phyloP scores from a whole-genome alignment of 2,113 vertebrate species.

The Microcebus jonahi region DNA sequence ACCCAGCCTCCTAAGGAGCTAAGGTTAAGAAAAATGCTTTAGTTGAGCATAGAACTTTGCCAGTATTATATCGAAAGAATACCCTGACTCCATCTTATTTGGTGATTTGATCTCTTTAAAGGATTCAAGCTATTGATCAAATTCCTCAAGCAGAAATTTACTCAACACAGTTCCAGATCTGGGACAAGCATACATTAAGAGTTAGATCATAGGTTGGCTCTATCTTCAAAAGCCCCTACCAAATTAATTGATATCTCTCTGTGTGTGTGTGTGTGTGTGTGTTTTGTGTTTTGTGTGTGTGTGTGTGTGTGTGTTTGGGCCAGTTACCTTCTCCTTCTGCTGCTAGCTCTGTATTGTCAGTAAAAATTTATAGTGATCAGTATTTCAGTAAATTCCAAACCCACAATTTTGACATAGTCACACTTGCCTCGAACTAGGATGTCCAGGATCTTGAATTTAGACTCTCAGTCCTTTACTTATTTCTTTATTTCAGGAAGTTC shows the following conservation, averaged over 20 bases:
- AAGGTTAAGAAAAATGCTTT: background rate
- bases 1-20: background rate
- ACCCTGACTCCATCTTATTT: background rate
- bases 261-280: background rate
- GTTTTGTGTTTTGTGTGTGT: too few species aligned
- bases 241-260: background rate
- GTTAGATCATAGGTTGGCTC: background rate
- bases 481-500: background rate
- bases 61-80: background rate
- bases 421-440: background rate
- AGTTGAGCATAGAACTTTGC: background rate
- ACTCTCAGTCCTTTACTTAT: background rate
- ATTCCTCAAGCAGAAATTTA: constrained; percentile 2
- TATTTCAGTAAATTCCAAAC: background rate
- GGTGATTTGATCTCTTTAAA: constrained; percentile 13
- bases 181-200: background rate
- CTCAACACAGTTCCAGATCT: background rate
- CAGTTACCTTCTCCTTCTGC: background rate
- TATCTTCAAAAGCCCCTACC: background rate
- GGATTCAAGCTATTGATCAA: constrained; percentile 2
- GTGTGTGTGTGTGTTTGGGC: background rate
- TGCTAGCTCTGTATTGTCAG: background rate
- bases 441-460: background rate
- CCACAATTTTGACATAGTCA: background rate
- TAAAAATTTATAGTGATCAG: background rate